Evolutionary conservation across 2,113 vertebrate genomes (phyloP), one percentile per base, ranked within the genome.

Genomic region (Tichodroma muraria): DNA sequence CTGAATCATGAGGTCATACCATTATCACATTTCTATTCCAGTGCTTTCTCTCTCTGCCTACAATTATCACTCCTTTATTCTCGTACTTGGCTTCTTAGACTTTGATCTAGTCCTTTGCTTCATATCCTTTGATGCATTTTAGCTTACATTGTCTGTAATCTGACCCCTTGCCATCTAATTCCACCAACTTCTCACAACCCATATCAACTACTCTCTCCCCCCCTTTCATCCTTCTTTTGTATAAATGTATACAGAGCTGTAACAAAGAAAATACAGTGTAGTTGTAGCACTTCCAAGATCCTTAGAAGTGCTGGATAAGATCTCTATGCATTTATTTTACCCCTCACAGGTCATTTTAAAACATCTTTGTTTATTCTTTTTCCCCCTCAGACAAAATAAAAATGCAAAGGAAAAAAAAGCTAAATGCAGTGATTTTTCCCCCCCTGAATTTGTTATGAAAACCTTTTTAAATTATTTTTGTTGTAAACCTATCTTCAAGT

Each of bases 211-310:
- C 90, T 85, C 93, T 93, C 89, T 91, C 90, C 77, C 63, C 81
- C 81, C 1, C 97, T 97, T 97, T 97, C 97, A 97, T 97, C 95
- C 97, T 64, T 86, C 95, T 93, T 97, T 95, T 96, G 96, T 96
- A 96, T 95, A 96, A 96, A 95, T 82, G 96, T 95, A 69, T 96
- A 95, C 89, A 92, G 94, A 81, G 83, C 91, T 35, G 27, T 85
- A 88, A 97, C 97, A 97, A 97, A 97, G 97, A 73, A 93, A 93
- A 96, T 97, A 97, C 97, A 97, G 96, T 97, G 92, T 77, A 33
- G 93, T 49, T 66, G 63, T 65, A 93, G 90, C 79, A 68, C 93
- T 94, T 93, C 84, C 96, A 92, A 84, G 88, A 57, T 60, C 88
- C 50, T 96, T 78, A 94, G 95, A 97, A 93, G 91, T 80, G 57